Evolutionary conservation across 1,140 invertebrate genomes (phyloP), one percentile per base, ranked within the genome.

Genomic region (Platyura marginata): DNA sequence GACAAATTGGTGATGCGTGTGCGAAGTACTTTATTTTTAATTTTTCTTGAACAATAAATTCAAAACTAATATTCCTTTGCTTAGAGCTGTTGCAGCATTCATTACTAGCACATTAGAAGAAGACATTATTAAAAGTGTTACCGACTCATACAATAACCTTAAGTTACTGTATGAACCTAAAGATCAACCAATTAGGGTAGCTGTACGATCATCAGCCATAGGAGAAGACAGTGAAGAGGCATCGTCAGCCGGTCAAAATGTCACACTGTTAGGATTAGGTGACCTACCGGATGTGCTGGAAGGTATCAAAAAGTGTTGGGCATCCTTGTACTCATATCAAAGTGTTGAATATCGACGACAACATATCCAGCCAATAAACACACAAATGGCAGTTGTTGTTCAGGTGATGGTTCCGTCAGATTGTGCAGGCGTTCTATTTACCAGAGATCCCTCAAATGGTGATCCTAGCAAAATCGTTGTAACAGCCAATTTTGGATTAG

Each of bases 161-260:
- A 19, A 15, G 3, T 13, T 15, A 18, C 16, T 20, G 3, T n/a
- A n/a, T n/a, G n/a, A n/a, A n/a, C n/a, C n/a, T n/a, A 47, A 35
- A 6, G 54, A 58, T 38, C 38, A 13, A 18, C 11, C 20, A 22
- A 18, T 40, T n/a, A 22, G 16, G 22, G 69, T 68, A 49, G 68
- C 69, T 3, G 63, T 70, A 11, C 56, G 68, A 48, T 69, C 67
- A 4, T 68, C 67, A 54, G 82, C 76, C 22, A 64, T 79, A 39
- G 76, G 77, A 3, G 84, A 89, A 67, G 84, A 90, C 61, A 74
- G 75, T 6, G 70, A 74, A 42, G 80, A 80, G 60, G 52, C 72
- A 57, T 88, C 83, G 1, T 75, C 79, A 3, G 85, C 86, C n/a
- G 86, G 86, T 18, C 85, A 90, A 65, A 82, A 89, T 61, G 72